Conservation (phyloP, 2,888 invertebrate genomes). For the Tipula confusa region DNA sequence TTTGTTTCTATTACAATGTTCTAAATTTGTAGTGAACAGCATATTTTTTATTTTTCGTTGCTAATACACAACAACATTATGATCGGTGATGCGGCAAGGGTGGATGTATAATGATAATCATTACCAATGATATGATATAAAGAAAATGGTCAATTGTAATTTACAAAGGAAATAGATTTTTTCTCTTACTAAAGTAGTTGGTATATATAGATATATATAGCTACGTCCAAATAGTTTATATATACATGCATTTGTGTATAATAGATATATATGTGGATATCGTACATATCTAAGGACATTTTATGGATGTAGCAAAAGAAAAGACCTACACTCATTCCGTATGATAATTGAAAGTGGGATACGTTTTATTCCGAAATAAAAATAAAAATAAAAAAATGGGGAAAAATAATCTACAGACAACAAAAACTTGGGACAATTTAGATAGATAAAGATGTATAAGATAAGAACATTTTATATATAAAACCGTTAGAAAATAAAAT, state of each 20-base stretch:
- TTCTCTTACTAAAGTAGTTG: background rate
- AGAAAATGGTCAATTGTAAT: background rate
- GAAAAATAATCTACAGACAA: background rate
- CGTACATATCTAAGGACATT: background rate
- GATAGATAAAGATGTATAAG: background rate
- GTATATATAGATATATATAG: no score
- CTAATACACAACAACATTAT: background rate
- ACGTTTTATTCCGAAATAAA: background rate
- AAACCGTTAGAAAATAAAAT: background rate
- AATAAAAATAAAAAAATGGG: background rate
- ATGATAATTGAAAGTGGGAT: slow-evolving; percentile 20
- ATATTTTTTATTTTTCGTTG: no score
- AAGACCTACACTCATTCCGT: background rate
- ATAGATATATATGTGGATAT: background rate
- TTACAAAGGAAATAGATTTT: background rate
- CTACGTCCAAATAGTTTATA: background rate
- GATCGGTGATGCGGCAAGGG: background rate
- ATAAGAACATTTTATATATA: background rate
- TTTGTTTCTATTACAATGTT: no score
- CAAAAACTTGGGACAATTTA: background rate
- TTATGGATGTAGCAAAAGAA: background rate
- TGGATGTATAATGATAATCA: background rate
- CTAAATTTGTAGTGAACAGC: no score
- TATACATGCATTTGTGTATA: background rate
- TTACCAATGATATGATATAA: background rate